phyloP scores from a whole-genome alignment of 2,888 invertebrate genomes.

The Drosophila subquinaria region DNA sequence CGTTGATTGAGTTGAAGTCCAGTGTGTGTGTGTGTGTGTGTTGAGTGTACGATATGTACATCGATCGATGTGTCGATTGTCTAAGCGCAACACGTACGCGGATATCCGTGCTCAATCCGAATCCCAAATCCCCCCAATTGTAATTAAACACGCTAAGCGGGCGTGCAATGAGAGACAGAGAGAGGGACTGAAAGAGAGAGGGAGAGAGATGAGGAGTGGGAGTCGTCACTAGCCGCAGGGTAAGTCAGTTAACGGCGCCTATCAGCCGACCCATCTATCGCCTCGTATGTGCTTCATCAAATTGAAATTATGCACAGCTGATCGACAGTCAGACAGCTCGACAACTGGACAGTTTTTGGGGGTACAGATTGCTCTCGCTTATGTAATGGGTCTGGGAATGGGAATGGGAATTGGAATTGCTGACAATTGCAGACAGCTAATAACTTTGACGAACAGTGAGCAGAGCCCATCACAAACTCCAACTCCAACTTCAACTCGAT shows the following conservation, averaged over 20 bases:
- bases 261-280: constrained; percentile 68
- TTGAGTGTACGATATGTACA: constrained; percentile 1
- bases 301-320: constrained; percentile 77
- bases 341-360: constrained; percentile 34
- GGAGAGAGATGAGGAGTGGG: not conserved
- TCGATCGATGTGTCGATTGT: constrained; percentile 20
- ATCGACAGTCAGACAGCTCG: constrained; percentile 61
- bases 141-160: constrained; percentile 77
- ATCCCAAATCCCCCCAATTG: constrained; percentile 66
- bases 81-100: constrained; percentile 77
- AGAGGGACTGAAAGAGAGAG: not conserved
- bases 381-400: constrained; percentile 58
- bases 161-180: constrained; percentile 25
- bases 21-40: constrained; percentile 15
- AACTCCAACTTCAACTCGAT: not conserved
- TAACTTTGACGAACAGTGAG: constrained; percentile 67
- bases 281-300: constrained; percentile 74
- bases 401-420: constrained; percentile 51
- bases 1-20: constrained; percentile 45
- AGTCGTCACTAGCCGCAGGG: constrained; percentile 55
- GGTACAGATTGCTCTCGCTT: constrained; percentile 58
- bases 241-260: constrained; percentile 66
- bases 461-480: constrained; percentile 25
- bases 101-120: constrained; percentile 78
- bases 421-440: constrained; percentile 78